Evolutionary conservation across 1,140 invertebrate species (phyloP).

Genomic region (Oryctes rhinoceros): DNA sequence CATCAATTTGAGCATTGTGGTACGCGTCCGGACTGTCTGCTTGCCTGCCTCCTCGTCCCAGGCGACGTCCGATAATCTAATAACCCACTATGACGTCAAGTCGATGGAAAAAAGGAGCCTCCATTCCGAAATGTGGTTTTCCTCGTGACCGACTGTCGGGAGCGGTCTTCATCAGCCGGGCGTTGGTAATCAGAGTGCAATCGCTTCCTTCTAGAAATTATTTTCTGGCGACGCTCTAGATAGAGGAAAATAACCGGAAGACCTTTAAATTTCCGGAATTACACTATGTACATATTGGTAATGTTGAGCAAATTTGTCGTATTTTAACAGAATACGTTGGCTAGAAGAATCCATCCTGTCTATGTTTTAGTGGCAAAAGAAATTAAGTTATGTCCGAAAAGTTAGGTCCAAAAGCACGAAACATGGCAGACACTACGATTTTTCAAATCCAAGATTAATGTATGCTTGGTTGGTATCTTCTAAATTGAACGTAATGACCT

Average conservation of each 20-base stretch:
- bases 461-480: no score
- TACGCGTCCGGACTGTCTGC: background rate
- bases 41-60: background rate
- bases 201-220: background rate
- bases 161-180: background rate
- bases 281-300: background rate
- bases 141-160: background rate
- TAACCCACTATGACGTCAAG: background rate
- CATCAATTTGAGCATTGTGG: background rate
- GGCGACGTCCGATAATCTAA: slow-evolving; percentile 24
- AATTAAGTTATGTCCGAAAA: no score
- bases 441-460: no score
- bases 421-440: no score
- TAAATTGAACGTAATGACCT: no score
- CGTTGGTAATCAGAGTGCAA: slow-evolving; percentile 6
- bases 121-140: background rate
- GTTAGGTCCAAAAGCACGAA: no score
- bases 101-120: no score
- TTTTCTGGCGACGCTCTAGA: background rate
- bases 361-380: no score
- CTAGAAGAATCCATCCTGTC: no score
- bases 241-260: background rate
- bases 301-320: background rate
- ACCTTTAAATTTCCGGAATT: background rate
- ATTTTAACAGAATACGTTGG: background rate